phyloP scores from a whole-genome alignment of 2,888 invertebrate species.

The Quadriops clusia region DNA sequence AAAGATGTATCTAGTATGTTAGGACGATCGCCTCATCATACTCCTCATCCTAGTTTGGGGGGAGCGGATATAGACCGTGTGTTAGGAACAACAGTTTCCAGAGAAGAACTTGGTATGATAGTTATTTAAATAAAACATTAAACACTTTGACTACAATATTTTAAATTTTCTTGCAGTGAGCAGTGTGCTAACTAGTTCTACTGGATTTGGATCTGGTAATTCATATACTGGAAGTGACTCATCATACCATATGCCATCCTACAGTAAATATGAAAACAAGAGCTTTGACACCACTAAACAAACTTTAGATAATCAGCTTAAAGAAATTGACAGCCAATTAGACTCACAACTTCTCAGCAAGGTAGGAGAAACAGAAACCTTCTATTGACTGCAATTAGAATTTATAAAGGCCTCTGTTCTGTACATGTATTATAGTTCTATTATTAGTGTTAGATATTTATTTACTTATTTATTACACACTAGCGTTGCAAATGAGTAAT shows the following conservation, averaged over 20 bases:
- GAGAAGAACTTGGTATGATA: slow-evolving; percentile 36
- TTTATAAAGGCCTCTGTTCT: slow-evolving; percentile 12
- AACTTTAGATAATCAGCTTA: slow-evolving; percentile 67
- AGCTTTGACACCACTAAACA: slow-evolving; percentile 64
- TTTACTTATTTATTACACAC: no score
- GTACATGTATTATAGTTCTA: slow-evolving; percentile 12
- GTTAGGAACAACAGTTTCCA: slow-evolving; percentile 35
- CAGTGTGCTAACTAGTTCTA: slow-evolving; percentile 46
- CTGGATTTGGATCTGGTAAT: slow-evolving; percentile 44
- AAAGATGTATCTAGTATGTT: slow-evolving; percentile 50
- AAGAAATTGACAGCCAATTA: slow-evolving; percentile 69
- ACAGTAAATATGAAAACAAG: slow-evolving; percentile 40
- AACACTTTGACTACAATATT: slow-evolving; percentile 1
- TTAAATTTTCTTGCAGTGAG: slow-evolving; percentile 36
- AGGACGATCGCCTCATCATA: slow-evolving; percentile 39
- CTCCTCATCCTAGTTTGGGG: slow-evolving; percentile 39
- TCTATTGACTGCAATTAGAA: slow-evolving; percentile 30
- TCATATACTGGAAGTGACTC: slow-evolving; percentile 45
- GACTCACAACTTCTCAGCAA: slow-evolving; percentile 56
- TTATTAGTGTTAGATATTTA: no score
- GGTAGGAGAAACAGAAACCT: slow-evolving; percentile 39
- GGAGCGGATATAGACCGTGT: slow-evolving; percentile 39
- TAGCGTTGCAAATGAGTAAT: no score
- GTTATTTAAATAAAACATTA: background rate
- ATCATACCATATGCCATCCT: slow-evolving; percentile 39